Base-by-base conservation (phyloP, 2,113 vertebrate species). In the Thunnus maccoyii region DNA sequence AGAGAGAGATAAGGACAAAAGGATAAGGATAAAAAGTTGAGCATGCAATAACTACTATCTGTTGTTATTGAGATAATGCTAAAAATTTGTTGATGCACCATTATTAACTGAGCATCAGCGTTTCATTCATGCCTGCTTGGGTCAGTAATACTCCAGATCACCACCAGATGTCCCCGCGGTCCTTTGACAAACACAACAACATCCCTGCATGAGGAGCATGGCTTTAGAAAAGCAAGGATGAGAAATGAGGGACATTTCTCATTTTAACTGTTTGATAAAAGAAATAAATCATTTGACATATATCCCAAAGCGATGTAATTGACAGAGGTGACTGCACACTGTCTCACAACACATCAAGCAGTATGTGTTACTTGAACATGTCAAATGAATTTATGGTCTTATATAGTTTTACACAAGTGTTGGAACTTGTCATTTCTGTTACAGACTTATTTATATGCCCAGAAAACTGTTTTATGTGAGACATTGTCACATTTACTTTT, bases 91-190 rank as follows among this genome's bases (percentile, higher is more conserved):
- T 20, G 20, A 15, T 52, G 41, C 64, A 66, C 58, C 2, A 7
- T 51, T 50, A 57, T 20, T 50, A 4, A 15, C 16, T 16, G 12
- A 73, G 70, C 51, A 50, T 52, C 18, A 73, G 15, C 7, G 9
- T 47, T 61, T 44, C 12, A 15, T 9, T 27, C 9, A 0, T 60
- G 44, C 48, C 15, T 68, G 18, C 20, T 27, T 76, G 18, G 78
- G 51, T 50, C 4, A 17, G 86, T 78, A 68, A n/a, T 90, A 80
- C 83, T 25, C 30, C 8, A 56, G 7, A 32, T 75, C 11, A 76
- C 93, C 93, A 92, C 86, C 64, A 94, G 94, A 80, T 88, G 94
- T 84, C 92, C 25, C 67, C 57, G 12, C 50, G 76, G 82, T 30
- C 75, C 78, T 81, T 48, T 63, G 7, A 70, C 48, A 86, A 81